phyloP scores from a whole-genome alignment of 1,140 invertebrate species.

The Drepana arcuata region DNA sequence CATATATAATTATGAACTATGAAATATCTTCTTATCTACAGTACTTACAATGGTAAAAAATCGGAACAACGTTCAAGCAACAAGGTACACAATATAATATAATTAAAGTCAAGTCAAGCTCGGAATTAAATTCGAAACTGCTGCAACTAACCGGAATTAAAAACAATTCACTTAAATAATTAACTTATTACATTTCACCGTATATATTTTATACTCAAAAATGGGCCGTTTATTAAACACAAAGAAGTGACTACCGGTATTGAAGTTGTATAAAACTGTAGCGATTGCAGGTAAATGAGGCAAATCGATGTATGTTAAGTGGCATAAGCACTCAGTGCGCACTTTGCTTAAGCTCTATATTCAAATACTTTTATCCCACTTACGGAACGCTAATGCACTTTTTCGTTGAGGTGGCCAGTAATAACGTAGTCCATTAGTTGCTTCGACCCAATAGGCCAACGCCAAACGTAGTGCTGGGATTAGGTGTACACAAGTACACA shows the following conservation, averaged over 20 bases:
- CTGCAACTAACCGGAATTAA: slow-evolving; percentile 12
- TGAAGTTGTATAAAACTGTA: slow-evolving; percentile 30
- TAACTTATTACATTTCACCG: too few species aligned
- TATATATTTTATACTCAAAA: too few species aligned
- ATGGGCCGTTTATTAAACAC: slow-evolving; percentile 9
- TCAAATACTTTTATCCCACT: slow-evolving; percentile 64
- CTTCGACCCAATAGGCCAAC: slow-evolving; percentile 41
- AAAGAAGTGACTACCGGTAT: slow-evolving; percentile 21
- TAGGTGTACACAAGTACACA: neutral
- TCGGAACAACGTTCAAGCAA: too few species aligned
- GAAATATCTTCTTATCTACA: too few species aligned
- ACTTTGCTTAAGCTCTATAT: slow-evolving; percentile 58
- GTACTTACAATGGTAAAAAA: too few species aligned
- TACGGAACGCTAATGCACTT: slow-evolving; percentile 60
- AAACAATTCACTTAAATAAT: too few species aligned
- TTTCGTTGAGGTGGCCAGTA: slow-evolving; percentile 52
- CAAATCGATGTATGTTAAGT: slow-evolving; percentile 49
- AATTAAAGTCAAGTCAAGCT: slow-evolving; percentile 16
- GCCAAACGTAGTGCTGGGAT: neutral
- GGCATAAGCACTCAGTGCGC: slow-evolving; percentile 44
- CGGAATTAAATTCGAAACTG: slow-evolving; percentile 22
- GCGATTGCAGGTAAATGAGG: slow-evolving; percentile 52
- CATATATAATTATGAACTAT: too few species aligned
- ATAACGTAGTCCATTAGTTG: slow-evolving; percentile 55
- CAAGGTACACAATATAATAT: too few species aligned